phyloP scores from a whole-genome alignment of 64 coral and sea anemone species.

The Montipora capricornis region DNA sequence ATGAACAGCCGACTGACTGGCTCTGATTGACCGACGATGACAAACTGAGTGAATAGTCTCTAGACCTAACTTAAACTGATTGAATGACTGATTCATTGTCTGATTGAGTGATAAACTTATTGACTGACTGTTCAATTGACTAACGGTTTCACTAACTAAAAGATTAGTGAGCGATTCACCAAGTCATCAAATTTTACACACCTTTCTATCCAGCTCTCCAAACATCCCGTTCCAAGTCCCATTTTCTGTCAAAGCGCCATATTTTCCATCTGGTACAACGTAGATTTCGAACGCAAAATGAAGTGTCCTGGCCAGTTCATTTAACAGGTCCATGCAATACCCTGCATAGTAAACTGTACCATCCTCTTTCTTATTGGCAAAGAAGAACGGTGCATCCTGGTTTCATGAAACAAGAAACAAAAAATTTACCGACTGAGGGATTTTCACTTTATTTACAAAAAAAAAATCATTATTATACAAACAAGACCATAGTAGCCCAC shows the following conservation, averaged over 20 bases:
- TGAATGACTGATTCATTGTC: background rate
- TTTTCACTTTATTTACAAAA: too few species aligned
- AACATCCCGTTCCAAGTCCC: constrained; percentile 53
- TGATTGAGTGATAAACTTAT: background rate
- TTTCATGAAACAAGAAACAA: background rate
- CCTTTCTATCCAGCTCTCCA: constrained; percentile 15
- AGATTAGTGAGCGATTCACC: too few species aligned
- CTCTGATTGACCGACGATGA: too few species aligned
- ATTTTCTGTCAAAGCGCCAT: constrained; percentile 15
- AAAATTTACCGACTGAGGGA: too few species aligned
- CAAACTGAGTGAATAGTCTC: too few species aligned
- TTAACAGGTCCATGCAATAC: constrained; percentile 59
- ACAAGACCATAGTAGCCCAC: too few species aligned
- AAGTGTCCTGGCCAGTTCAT: constrained; percentile 31
- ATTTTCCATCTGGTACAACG: background rate
- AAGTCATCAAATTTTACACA: background rate
- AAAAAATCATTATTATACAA: too few species aligned
- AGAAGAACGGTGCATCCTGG: constrained; percentile 31
- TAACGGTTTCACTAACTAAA: background rate
- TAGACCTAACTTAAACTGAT: background rate
- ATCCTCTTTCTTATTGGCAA: constrained; percentile 21
- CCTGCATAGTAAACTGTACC: constrained; percentile 21
- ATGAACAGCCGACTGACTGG: too few species aligned
- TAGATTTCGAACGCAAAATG: constrained; percentile 35
- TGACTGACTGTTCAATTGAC: background rate